Evolutionary conservation across 2,113 vertebrate species (phyloP), one percentile per base, ranked within the genome.

Genomic region (Choloepus hoffmanni): DNA sequence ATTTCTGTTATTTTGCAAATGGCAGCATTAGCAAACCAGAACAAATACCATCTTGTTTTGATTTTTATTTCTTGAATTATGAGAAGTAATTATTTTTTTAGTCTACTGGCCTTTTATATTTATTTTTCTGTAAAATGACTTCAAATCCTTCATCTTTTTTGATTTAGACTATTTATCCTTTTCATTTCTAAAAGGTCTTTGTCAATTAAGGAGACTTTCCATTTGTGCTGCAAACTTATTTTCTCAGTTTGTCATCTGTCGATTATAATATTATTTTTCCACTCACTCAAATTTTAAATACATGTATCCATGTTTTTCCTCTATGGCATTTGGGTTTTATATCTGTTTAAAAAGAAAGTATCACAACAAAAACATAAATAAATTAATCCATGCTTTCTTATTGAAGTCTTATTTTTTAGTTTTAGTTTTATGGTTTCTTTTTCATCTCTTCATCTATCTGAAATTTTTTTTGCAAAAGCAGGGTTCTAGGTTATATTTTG

Each of bases 281-380:
- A 97, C 94, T 94, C 60, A 95, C 94, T 94, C 60, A 95, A 95
- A 97, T 90, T 95, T 95, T 93, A 96, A 95, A 96, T 92, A 95
- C 72, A 88, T 68, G 73, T 95, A 87, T 95, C 76, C 88, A 92
- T 72, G 94, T 91, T 94, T 86, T 88, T 93, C 94, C 95, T 97
- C 65, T 94, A 95, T 82, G 94, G 85, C 94, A 96, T 96, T 88
- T 97, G 65, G 92, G 55, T 85, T 94, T 97, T 97, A 68, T 43
- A 95, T 96, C 84, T 96, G 90, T 97, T 95, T 97, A 95, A 97
- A 96, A 97, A 95, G 73, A 97, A 96, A 96, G 95, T 84, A 93
- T 92, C 84, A 97, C 84, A 97, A 97, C 88, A 97, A 95, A 96
- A 96, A 93, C 53, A 93, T 53, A 73, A 73, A 93, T 67, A 93